These are phyloP conservation scores for Ancistrus triradiatus DNA, from an alignment of 2,113 vertebrate genomes.

Conservation along the genomic window DNA sequence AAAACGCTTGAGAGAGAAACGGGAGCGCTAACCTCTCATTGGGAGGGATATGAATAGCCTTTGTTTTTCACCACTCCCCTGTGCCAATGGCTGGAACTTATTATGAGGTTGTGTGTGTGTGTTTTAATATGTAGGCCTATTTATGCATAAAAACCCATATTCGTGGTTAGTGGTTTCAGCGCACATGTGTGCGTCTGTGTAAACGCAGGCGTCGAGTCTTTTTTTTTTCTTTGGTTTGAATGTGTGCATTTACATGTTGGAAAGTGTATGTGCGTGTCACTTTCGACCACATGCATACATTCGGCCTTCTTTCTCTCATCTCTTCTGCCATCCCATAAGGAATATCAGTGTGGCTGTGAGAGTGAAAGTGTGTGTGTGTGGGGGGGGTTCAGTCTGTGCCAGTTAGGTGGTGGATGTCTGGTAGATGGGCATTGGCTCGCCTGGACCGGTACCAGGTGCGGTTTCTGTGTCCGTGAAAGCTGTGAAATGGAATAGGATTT, in stretches of 20 bases:
- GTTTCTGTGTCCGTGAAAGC: constrained; percentile 63
- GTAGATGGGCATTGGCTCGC: constrained; percentile 46
- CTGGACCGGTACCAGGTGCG: constrained; percentile 49
- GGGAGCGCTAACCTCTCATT: constrained; percentile 62
- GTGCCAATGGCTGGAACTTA: constrained; percentile 77
- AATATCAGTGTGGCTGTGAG: constrained; percentile 15
- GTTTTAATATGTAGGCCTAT: constrained; percentile 41
- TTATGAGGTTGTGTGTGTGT: constrained; percentile 68
- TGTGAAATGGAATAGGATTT: constrained; percentile 72
- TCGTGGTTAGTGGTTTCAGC: constrained; percentile 34
- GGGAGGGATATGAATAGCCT: constrained; percentile 74
- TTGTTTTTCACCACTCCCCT: constrained; percentile 73
- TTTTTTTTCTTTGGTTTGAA: too few relatives aligned
- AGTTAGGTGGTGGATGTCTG: constrained; percentile 34
- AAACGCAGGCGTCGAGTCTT: neutral
- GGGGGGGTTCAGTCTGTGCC: constrained; percentile 52
- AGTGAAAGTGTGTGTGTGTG: constrained; percentile 31
- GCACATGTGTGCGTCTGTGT: neutral
- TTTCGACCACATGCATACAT: neutral
- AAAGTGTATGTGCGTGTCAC: constrained; percentile 27
- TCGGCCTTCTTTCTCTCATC: neutral
- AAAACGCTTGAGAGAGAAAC: constrained; percentile 55
- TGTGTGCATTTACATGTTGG: constrained; percentile 15
- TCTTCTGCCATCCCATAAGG: constrained; percentile 2
- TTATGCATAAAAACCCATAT: constrained; percentile 39